Percentiles rank a stretch among this genome's conserved stretches.
phyloP scores from a whole-genome alignment of 2,888 invertebrate genomes.

The Temnothorax unifasciatus region DNA sequence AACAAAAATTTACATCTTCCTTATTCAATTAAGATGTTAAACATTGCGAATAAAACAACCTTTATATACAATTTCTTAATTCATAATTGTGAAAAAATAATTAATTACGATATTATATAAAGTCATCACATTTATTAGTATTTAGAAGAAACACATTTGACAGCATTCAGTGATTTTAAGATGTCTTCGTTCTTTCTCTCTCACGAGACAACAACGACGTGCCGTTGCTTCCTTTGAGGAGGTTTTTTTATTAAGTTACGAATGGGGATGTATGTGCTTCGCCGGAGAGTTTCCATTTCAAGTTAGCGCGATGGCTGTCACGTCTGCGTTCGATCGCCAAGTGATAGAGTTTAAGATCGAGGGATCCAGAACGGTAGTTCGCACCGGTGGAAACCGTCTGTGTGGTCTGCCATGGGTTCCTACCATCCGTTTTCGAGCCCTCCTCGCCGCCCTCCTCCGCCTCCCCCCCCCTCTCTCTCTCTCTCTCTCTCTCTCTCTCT shows the following conservation, averaged over 20 bases:
- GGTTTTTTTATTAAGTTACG: conserved; percentile 46
- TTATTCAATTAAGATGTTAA: neutral
- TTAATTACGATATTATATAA: neutral
- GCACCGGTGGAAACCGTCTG: conserved; percentile 70
- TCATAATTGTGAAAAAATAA: neutral
- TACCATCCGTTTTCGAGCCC: conserved; percentile 70
- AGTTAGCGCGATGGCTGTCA: conserved; percentile 52
- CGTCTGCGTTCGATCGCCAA: conserved; percentile 49
- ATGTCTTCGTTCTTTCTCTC: neutral
- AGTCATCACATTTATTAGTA: neutral
- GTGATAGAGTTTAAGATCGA: conserved; percentile 51
- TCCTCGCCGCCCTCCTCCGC: neutral
- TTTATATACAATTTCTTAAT: neutral
- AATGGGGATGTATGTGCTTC: neutral
- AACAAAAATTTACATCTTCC: neutral
- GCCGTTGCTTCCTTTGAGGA: neutral
- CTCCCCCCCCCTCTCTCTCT: conserved; percentile 22
- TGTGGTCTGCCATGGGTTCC: conserved; percentile 70
- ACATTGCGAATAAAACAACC: neutral
- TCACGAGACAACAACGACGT: neutral
- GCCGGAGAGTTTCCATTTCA: conserved; percentile 47
- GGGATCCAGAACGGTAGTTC: conserved; percentile 64
- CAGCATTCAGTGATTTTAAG: neutral
- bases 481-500: conserved; percentile 57
- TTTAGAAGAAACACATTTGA: neutral